Percentiles rank a stretch among this genome's conserved stretches.
Conservation (phyloP, 2,113 vertebrate genomes). For the Epinephelus moara region DNA sequence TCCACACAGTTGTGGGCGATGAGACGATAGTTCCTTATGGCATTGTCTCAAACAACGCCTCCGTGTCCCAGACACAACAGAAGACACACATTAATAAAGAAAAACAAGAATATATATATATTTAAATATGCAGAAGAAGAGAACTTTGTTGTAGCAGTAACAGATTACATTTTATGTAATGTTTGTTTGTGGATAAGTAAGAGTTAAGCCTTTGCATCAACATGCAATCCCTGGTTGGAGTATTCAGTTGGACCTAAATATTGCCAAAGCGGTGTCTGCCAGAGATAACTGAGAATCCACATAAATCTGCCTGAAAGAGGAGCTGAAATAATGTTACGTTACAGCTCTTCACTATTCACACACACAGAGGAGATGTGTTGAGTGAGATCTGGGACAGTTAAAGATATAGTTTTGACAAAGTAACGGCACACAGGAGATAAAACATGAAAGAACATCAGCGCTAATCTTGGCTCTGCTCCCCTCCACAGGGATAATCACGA, state of each 20-base stretch:
- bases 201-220: slow-evolving; percentile 1
- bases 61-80: neutral
- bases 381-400: neutral
- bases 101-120: neutral
- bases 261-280: neutral
- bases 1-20: neutral
- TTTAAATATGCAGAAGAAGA: neutral
- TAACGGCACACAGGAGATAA: neutral
- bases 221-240: slow-evolving; percentile 26
- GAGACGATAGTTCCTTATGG: neutral
- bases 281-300: neutral
- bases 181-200: neutral
- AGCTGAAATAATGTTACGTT: neutral
- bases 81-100: neutral
- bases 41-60: neutral
- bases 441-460: neutral
- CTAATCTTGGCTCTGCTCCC: neutral
- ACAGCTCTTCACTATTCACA: neutral
- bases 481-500: slow-evolving; percentile 95
- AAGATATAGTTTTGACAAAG: neutral
- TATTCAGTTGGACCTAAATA: slow-evolving; percentile 20
- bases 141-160: neutral
- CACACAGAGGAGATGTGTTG: neutral
- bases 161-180: neutral
- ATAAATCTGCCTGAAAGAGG: neutral